Conservation (phyloP, 2,888 invertebrate genomes). For the Lasioglossum lativentre region DNA sequence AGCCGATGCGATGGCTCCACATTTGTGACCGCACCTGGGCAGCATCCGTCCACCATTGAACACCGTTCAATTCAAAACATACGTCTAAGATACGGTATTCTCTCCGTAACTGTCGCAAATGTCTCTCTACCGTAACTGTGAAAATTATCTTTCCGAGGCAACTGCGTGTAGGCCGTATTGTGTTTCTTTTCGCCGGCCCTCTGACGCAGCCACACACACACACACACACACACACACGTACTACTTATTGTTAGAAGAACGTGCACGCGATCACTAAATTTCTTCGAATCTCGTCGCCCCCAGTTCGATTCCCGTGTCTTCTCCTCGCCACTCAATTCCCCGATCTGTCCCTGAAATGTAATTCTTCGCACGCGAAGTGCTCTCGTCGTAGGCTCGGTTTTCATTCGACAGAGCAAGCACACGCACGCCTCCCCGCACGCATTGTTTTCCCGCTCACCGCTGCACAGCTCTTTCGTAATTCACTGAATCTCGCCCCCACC, state of each 20-base stretch:
- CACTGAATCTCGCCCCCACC: slow-evolving; percentile 14
- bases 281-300: background rate
- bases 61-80: no score
- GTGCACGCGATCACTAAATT: background rate
- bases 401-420: slow-evolving; percentile 41
- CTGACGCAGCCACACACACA: background rate
- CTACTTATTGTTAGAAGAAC: background rate
- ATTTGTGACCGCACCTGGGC: background rate
- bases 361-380: slow-evolving; percentile 62
- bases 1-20: background rate
- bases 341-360: slow-evolving; percentile 47
- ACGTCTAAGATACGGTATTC: no score
- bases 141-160: background rate
- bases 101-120: no score
- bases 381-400: slow-evolving; percentile 45
- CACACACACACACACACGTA: background rate
- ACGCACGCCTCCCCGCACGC: slow-evolving; percentile 45
- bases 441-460: slow-evolving; percentile 58
- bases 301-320: background rate
- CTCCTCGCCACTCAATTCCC: slow-evolving; percentile 43
- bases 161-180: background rate
- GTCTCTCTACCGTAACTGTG: background rate
- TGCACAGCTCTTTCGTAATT: slow-evolving; percentile 58
- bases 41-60: background rate
- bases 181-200: background rate